These are phyloP conservation scores for Pavo muticus DNA, from an alignment of 2,113 vertebrate species.

Conservation along the genomic window DNA sequence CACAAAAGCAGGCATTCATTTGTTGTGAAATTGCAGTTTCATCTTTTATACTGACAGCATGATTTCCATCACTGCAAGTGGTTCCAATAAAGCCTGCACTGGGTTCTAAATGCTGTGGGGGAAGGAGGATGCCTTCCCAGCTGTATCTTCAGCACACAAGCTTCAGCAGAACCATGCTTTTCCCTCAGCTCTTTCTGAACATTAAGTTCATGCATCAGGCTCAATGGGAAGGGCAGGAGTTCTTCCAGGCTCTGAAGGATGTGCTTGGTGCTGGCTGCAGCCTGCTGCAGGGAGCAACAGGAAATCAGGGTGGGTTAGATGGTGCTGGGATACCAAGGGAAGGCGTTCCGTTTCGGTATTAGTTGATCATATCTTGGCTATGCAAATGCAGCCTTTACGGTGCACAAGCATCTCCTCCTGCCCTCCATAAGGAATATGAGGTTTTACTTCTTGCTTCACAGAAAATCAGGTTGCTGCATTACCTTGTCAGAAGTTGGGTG, in stretches of 20 bases:
- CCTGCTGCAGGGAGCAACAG: not conserved
- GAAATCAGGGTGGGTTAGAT: not conserved
- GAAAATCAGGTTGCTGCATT: not conserved
- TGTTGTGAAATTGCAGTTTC: not conserved
- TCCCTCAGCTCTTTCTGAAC: not conserved
- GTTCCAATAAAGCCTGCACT: not conserved
- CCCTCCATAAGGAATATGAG: not conserved
- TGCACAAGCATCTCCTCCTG: not conserved
- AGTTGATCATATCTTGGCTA: slow-evolving; percentile 15
- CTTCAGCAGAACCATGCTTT: not conserved
- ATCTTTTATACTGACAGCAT: not conserved
- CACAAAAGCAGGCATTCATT: not conserved
- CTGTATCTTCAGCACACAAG: not conserved
- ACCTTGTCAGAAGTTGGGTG: not conserved
- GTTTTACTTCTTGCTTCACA: not conserved
- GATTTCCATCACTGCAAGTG: not conserved
- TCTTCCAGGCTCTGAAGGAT: not conserved
- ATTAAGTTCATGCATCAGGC: not conserved
- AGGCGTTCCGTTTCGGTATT: not conserved
- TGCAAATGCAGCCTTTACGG: not conserved
- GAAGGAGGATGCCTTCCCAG: not conserved
- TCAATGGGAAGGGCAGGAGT: not conserved
- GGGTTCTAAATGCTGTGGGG: not conserved
- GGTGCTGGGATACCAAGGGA: not conserved
- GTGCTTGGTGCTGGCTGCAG: not conserved